These are phyloP conservation scores for Sceloporus tristichus DNA, from an alignment of 2,113 vertebrate genomes.

Conservation along the genomic window DNA sequence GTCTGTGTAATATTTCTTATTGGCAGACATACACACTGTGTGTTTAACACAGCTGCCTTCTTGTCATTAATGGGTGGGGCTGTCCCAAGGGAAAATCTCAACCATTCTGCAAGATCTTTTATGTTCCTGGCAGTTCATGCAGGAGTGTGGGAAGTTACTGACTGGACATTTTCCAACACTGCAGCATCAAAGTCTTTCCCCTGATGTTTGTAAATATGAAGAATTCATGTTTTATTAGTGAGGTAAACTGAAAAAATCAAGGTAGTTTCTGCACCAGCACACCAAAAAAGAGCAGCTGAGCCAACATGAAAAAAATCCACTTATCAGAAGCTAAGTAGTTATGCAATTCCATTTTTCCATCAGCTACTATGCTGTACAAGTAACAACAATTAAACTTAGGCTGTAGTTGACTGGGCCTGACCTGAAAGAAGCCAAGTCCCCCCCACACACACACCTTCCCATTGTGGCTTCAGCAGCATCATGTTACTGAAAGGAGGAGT, in stretches of 20 bases:
- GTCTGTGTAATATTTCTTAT: neutral
- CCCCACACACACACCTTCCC: neutral
- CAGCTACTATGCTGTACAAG: neutral
- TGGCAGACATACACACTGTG: neutral
- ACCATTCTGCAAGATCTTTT: neutral
- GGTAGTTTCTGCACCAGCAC: neutral
- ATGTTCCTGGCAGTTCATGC: neutral
- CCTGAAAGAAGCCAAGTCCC: neutral
- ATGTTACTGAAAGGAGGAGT: neutral
- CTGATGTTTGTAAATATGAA: neutral
- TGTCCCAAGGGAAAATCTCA: neutral
- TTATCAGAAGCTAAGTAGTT: neutral
- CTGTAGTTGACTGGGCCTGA: neutral
- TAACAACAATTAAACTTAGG: neutral
- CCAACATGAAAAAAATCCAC: neutral
- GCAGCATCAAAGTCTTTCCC: neutral
- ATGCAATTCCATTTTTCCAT: neutral
- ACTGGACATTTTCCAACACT: neutral
- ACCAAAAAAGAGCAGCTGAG: neutral
- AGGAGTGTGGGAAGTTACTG: neutral
- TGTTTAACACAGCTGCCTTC: neutral
- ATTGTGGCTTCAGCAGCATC: neutral
- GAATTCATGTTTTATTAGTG: neutral
- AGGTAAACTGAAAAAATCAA: neutral
- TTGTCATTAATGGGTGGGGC: neutral